Base-by-base conservation (phyloP, 2,888 invertebrate genomes). In the Lasioglossum zephyrum region DNA sequence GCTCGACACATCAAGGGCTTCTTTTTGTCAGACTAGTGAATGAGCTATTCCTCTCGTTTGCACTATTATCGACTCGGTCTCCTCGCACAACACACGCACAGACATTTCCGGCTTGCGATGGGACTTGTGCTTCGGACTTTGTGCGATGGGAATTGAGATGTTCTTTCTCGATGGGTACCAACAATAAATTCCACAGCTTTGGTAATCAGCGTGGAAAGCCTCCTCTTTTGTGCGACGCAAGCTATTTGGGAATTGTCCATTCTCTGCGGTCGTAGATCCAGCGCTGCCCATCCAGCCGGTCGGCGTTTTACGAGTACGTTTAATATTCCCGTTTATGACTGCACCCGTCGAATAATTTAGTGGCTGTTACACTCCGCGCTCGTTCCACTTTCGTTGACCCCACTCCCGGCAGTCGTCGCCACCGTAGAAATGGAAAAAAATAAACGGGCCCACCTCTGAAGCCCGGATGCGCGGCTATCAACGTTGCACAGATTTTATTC, bases 281-380 rank as follows among this genome's bases (percentile, higher is more conserved):
- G 18, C 66, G 26, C 2, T 31, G 39, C 36, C 66, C 66, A 66
- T 36, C 22, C 36, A 3, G 18, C 39, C 9, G 6, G 36, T 9
- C 22, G 36, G n/a, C 31, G 66, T n/a, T 66, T 76, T 60, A 41
- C 66, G 47, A 44, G 36, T 66, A n/a, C 76, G 47, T 76, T 76
- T 60, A 66, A 76, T 76, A 76, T 76, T 76, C 76, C 22, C 63
- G 63, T 66, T 76, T 66, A 70, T 22, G 53, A 70, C 70, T 41
- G 39, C 70, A 36, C 31, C 66, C 76, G 66, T 60, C 18, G 31
- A 63, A 22, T 66, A 63, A 76, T 76, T 76, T 47, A 47, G 47
- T 11, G 63, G 47, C 22, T 36, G 66, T 76, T 66, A 31, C 47
- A 36, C 22, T 13, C 31, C 44, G 47, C 41, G 6, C 36, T 41